phyloP scores from a whole-genome alignment of 2,888 invertebrate genomes.

The Spatulosminthurus flaviceps region DNA sequence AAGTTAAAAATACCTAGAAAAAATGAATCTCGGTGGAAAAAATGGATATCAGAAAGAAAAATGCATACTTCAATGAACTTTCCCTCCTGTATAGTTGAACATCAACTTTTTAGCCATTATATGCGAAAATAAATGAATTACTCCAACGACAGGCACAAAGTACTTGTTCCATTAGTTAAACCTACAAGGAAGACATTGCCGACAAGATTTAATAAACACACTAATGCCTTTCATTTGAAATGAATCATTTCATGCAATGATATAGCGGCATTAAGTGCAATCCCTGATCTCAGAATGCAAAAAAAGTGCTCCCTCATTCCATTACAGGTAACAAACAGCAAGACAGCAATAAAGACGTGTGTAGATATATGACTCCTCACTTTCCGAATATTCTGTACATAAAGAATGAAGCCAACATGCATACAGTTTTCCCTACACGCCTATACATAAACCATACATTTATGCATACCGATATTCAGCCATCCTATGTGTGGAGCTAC shows the following conservation, averaged over 20 bases:
- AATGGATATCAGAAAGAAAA: too few relatives aligned
- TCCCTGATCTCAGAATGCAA: background rate
- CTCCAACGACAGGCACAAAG: background rate
- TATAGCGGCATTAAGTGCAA: too few relatives aligned
- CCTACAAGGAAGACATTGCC: slow-evolving; percentile 31
- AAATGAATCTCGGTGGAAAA: too few relatives aligned
- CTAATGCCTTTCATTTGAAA: slow-evolving; percentile 34
- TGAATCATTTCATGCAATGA: slow-evolving; percentile 37
- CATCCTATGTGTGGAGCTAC: too few relatives aligned
- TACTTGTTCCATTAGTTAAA: slow-evolving; percentile 34
- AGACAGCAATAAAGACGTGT: background rate
- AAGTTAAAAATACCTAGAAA: too few relatives aligned
- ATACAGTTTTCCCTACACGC: slow-evolving; percentile 10
- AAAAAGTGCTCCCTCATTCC: slow-evolving; percentile 37
- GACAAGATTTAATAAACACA: slow-evolving; percentile 41
- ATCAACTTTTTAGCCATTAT: background rate
- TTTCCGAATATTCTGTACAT: slow-evolving; percentile 7
- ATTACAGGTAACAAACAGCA: background rate
- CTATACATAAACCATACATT: too few relatives aligned
- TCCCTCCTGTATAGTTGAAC: background rate
- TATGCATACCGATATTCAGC: too few relatives aligned
- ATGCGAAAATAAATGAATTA: slow-evolving; percentile 23
- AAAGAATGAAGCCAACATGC: slow-evolving; percentile 27
- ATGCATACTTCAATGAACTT: background rate
- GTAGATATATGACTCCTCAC: background rate